These are phyloP conservation scores for Drosophila saltans DNA, from an alignment of 1,140 invertebrate species.

Conservation along the genomic window DNA sequence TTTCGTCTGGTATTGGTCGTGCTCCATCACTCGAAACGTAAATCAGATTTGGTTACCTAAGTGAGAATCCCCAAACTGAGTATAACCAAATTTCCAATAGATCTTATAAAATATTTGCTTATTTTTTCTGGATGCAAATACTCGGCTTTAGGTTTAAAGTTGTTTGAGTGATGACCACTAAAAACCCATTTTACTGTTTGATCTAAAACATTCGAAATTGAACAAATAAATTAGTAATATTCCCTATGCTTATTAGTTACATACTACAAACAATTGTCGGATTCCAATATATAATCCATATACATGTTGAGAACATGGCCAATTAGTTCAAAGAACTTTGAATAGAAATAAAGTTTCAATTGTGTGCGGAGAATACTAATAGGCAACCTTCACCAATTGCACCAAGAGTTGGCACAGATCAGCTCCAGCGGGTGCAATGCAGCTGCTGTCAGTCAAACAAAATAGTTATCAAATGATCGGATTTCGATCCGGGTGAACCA, in stretches of 20 bases:
- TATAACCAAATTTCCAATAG: not conserved
- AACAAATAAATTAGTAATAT: not conserved
- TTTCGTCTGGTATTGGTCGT: not conserved
- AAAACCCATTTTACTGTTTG: not conserved
- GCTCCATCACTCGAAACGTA: not conserved
- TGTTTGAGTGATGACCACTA: not conserved
- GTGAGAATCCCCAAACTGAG: not conserved
- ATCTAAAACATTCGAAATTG: not conserved
- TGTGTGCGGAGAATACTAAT: not conserved
- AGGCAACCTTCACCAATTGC: conserved; percentile 13
- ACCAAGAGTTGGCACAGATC: conserved; percentile 1
- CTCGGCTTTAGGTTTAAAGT: not conserved
- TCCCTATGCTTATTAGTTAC: no score
- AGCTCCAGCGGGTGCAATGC: conserved; percentile 12
- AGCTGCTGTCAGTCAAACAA: conserved; percentile 12
- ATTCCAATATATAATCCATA: no score
- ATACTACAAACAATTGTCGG: not conserved
- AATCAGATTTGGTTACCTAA: not conserved
- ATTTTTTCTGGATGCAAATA: not conserved
- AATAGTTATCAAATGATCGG: conserved; percentile 25
- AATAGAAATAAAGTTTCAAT: not conserved
- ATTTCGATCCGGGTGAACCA: not conserved
- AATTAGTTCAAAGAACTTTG: conserved; percentile 1
- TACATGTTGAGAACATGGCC: not conserved
- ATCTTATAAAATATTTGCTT: conserved; percentile 1